Evolutionary conservation across 2,113 vertebrate genomes (phyloP).

Genomic region (Solea senegalensis): DNA sequence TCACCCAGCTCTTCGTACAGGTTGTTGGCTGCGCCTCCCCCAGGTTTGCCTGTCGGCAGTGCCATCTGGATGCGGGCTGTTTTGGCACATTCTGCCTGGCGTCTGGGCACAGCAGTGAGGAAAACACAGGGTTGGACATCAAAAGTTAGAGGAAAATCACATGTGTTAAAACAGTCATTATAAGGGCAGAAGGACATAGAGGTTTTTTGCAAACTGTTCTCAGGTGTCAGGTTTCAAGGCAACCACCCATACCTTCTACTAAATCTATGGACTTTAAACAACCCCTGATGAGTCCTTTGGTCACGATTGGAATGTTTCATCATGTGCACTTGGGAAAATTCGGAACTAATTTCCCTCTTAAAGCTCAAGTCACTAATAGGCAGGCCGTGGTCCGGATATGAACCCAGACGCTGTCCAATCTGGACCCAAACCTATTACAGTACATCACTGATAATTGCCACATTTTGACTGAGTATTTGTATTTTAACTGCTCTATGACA

Average conservation of each 20-base stretch:
- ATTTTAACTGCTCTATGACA: no score
- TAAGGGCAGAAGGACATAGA: neutral
- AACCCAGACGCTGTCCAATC: no score
- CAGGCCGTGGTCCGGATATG: no score
- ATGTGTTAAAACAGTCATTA: neutral
- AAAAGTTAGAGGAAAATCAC: conserved; percentile 24
- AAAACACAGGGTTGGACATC: conserved; percentile 18
- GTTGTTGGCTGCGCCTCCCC: conserved; percentile 85
- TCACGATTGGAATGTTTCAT: no score
- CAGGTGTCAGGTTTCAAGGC: neutral
- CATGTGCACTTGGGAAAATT: no score
- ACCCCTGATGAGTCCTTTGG: no score
- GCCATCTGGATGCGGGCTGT: conserved; percentile 94
- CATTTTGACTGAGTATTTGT: no score
- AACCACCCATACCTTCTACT: neutral
- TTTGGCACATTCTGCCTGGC: conserved; percentile 97
- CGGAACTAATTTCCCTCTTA: no score
- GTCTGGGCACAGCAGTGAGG: conserved; percentile 75
- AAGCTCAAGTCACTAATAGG: no score
- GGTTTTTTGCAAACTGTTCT: neutral
- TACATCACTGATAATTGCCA: no score
- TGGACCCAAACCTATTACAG: no score
- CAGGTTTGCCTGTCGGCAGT: conserved; percentile 89
- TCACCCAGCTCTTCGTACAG: conserved; percentile 96
- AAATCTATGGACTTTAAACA: no score